Conservation (phyloP, 2,888 invertebrate genomes). For the Scrobipalpa costella region DNA sequence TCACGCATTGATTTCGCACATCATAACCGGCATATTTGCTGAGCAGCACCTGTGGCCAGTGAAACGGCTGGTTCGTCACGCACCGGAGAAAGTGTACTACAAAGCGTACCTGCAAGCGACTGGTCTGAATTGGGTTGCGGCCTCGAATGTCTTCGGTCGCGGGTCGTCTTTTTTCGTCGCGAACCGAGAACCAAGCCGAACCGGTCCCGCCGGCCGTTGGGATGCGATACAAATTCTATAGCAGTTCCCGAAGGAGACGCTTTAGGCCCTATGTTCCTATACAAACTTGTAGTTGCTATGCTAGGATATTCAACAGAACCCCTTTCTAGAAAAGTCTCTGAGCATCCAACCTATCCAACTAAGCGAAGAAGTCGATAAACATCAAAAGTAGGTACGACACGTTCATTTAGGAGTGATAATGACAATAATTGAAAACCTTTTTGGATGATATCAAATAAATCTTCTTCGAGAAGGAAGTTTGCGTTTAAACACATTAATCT, state of each 20-base stretch:
- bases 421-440: neutral
- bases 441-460: neutral
- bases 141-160: conserved; percentile 70
- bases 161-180: conserved; percentile 62
- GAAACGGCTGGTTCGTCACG: conserved; percentile 73
- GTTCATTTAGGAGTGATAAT: no score
- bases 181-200: conserved; percentile 40
- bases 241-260: conserved; percentile 20
- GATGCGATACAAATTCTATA: conserved; percentile 19
- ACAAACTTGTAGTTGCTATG: no score
- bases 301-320: no score
- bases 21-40: conserved; percentile 46
- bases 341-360: no score
- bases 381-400: no score
- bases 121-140: conserved; percentile 77
- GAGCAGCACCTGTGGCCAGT: conserved; percentile 53
- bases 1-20: conserved; percentile 47
- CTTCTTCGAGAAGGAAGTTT: neutral
- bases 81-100: conserved; percentile 78
- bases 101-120: conserved; percentile 66
- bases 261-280: neutral
- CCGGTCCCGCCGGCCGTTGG: conserved; percentile 41
- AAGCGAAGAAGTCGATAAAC: no score
- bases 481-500: conserved; percentile 1
- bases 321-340: no score